phyloP scores from a whole-genome alignment of 2,888 invertebrate species.

The Elysia crispata region DNA sequence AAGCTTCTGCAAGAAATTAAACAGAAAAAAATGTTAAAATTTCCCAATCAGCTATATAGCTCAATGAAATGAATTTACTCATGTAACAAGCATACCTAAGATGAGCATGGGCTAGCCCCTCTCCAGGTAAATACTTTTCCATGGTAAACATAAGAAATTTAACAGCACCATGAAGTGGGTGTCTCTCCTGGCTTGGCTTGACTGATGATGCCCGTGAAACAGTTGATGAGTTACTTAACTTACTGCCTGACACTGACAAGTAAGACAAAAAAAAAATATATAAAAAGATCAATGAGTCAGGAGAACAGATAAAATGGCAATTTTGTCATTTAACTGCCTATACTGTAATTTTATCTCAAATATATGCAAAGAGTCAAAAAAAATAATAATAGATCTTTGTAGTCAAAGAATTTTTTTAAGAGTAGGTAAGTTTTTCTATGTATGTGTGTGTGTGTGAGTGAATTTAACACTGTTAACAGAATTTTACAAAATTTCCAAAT shows the following conservation, averaged over 20 bases:
- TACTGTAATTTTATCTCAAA: too few relatives aligned
- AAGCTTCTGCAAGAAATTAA: background rate
- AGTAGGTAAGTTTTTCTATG: too few relatives aligned
- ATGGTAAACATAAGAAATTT: conserved; percentile 65
- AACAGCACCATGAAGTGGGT: conserved; percentile 61
- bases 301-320: background rate
- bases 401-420: too few relatives aligned
- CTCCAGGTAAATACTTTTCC: conserved; percentile 64
- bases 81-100: conserved; percentile 55
- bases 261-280: too few relatives aligned
- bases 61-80: background rate
- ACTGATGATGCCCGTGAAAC: background rate
- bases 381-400: too few relatives aligned
- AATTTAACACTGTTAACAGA: too few relatives aligned
- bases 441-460: too few relatives aligned
- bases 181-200: conserved; percentile 21
- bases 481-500: too few relatives aligned
- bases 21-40: background rate
- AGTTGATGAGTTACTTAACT: background rate
- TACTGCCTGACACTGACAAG: conserved; percentile 35
- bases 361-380: too few relatives aligned
- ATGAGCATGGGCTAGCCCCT: conserved; percentile 61
- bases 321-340: too few relatives aligned
- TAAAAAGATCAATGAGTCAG: background rate
- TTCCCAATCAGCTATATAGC: background rate